Percentiles rank a stretch among this genome's conserved stretches.
Evolutionary conservation across 2,113 vertebrate genomes (phyloP).

Genomic region (Peromyscus polionotus): DNA sequence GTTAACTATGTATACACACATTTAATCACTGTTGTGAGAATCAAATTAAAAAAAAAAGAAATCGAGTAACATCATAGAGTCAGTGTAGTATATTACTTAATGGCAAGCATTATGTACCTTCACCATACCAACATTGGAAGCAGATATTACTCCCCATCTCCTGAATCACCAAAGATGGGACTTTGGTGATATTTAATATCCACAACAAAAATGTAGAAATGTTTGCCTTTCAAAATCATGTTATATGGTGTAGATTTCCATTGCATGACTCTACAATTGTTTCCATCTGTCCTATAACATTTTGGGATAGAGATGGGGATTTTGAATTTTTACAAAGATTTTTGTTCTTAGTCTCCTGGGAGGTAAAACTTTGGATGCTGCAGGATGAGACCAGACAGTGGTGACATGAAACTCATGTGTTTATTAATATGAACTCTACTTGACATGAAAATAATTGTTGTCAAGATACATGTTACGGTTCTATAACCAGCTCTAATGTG

Average conservation of each 20-base stretch:
- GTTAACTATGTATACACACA: neutral
- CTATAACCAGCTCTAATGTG: neutral
- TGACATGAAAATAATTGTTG: neutral
- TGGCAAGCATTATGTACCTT: neutral
- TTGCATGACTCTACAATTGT: neutral
- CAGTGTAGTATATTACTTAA: neutral
- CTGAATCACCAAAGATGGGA: neutral
- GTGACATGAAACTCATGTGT: neutral
- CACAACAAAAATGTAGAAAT: neutral
- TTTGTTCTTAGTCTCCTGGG: neutral
- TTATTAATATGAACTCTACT: slow-evolving; percentile 20
- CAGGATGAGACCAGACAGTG: neutral
- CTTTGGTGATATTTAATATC: neutral
- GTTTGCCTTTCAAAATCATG: neutral
- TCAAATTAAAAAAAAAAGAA: neutral
- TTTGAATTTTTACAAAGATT: neutral
- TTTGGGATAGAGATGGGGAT: slow-evolving; percentile 6
- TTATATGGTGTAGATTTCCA: neutral
- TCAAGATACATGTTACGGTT: neutral
- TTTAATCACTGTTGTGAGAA: neutral
- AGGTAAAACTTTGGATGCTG: neutral
- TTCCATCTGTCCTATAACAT: neutral
- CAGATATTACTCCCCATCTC: neutral
- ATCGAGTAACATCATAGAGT: neutral
- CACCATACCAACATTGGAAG: neutral